phyloP scores from a whole-genome alignment of 2,888 invertebrate genomes.

The Aphrophora alni region DNA sequence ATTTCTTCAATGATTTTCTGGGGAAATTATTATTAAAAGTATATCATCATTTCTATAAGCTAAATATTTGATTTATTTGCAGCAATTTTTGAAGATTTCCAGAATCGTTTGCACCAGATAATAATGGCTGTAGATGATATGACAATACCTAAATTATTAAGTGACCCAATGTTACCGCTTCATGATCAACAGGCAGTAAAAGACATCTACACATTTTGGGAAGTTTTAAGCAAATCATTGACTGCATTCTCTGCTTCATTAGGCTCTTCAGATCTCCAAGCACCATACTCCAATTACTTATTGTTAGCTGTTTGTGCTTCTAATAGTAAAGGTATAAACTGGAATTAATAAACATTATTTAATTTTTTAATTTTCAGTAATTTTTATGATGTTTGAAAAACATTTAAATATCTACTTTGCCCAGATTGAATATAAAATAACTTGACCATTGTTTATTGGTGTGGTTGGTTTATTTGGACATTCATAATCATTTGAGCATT shows the following conservation, averaged over 20 bases:
- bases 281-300: not conserved
- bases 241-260: not conserved
- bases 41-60: no score
- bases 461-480: no score
- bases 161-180: not conserved
- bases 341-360: no score
- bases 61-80: not conserved
- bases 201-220: not conserved
- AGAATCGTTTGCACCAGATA: not conserved
- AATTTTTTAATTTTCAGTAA: no score
- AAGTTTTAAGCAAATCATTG: not conserved
- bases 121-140: not conserved
- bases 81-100: not conserved
- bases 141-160: not conserved
- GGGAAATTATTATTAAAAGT: no score
- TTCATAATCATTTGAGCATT: no score
- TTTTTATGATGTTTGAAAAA: no score
- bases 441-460: no score
- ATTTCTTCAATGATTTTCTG: no score
- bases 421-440: no score
- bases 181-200: not conserved
- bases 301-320: not conserved
- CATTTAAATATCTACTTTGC: no score
- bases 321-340: not conserved
- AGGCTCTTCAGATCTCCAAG: not conserved